Evolutionary conservation across 2,113 vertebrate genomes (phyloP).

Genomic region (Arothron firmamentum): DNA sequence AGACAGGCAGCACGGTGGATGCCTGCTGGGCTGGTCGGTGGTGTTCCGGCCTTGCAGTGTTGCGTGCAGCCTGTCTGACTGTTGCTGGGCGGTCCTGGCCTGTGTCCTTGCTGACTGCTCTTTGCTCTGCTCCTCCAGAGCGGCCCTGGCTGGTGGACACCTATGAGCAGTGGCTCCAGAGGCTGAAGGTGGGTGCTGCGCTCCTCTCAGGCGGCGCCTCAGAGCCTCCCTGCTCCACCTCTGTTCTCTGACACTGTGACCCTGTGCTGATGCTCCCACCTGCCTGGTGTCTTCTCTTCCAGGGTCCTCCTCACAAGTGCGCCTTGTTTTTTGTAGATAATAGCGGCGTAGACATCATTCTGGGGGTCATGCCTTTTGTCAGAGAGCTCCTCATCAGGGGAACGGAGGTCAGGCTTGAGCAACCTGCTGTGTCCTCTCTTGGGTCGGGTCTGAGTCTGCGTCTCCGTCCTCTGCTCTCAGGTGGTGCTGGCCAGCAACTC

Average conservation of each 20-base stretch:
- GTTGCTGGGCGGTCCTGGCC: no score
- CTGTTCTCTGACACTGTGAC: no score
- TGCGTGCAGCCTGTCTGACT: no score
- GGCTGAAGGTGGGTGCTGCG: constrained; percentile 81
- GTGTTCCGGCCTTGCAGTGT: no score
- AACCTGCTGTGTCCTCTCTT: neutral
- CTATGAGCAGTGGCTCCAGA: constrained; percentile 85
- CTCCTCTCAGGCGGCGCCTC: no score
- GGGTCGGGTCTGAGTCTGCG: neutral
- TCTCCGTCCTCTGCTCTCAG: constrained; percentile 54
- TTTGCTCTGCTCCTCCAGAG: constrained; percentile 65
- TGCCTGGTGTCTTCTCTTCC: constrained; percentile 81
- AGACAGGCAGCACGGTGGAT: no score
- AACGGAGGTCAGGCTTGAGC: constrained; percentile 83
- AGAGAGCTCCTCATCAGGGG: constrained; percentile 94
- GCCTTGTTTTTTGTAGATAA: constrained; percentile 99
- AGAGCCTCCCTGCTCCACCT: no score
- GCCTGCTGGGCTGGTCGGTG: no score
- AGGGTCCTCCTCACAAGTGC: constrained; percentile 99
- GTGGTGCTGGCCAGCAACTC: constrained; percentile 97
- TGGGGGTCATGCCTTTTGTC: constrained; percentile 98
- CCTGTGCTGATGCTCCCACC: constrained; percentile 39
- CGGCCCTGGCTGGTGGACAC: constrained; percentile 93
- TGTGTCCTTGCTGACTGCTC: no score
- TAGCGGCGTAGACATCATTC: constrained; percentile 98